Percentiles rank a stretch among this genome's conserved stretches.
phyloP scores from a whole-genome alignment of 2,888 invertebrate genomes.

The Odontocerum albicorne region DNA sequence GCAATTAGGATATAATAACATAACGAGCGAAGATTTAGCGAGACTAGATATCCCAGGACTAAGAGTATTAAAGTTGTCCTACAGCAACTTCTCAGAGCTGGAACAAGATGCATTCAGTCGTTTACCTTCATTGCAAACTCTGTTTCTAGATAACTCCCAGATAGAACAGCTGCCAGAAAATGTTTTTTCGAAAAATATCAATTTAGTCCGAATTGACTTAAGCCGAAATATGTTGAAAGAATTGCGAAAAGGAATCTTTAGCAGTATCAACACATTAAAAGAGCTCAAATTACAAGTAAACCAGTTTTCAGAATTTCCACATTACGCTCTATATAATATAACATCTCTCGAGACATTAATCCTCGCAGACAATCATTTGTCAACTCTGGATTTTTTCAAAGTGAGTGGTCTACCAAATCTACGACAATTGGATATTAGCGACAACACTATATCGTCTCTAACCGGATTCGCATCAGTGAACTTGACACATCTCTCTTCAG shows the following conservation, averaged over 20 bases:
- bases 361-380: conserved; percentile 67
- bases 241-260: conserved; percentile 73
- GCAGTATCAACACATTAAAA: conserved; percentile 72
- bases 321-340: conserved; percentile 74
- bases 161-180: conserved; percentile 69
- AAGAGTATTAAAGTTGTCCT: conserved; percentile 68
- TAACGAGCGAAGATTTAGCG: conserved; percentile 69
- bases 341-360: conserved; percentile 74
- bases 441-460: conserved; percentile 73
- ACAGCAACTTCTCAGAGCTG: conserved; percentile 74
- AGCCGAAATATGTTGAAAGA: conserved; percentile 68
- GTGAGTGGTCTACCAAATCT: conserved; percentile 75
- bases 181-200: conserved; percentile 76
- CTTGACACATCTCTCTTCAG: conserved; percentile 69
- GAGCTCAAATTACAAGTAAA: conserved; percentile 77
- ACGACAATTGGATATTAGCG: conserved; percentile 71
- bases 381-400: conserved; percentile 74
- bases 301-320: conserved; percentile 74
- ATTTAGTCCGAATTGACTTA: conserved; percentile 72
- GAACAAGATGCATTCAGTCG: conserved; percentile 73
- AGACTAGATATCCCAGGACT: conserved; percentile 77
- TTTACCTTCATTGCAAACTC: conserved; percentile 74
- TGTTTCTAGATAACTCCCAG: conserved; percentile 69
- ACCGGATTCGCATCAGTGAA: conserved; percentile 77
- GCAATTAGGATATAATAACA: conserved; percentile 72